Evolutionary conservation across 2,797 vertebrate genomes (phyloP), one percentile per base, ranked within the genome.

Genomic region (Catharus ustulatus): DNA sequence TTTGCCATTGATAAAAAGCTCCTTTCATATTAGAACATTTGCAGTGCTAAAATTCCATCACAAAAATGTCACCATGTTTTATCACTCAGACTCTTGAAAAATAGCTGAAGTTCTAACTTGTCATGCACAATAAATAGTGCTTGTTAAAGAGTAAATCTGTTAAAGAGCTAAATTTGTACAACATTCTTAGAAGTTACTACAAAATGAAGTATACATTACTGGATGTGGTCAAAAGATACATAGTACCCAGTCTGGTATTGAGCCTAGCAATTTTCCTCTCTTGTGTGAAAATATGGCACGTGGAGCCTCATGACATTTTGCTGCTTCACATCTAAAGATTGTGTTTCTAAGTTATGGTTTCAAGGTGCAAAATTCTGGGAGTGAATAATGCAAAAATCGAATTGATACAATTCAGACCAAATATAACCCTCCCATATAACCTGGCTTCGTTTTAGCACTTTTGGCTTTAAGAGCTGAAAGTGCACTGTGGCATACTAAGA

Each of bases 71-170:
- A 34, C 36, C 8, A 52, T 9, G 6, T 75, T 93, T 89, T 78
- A 85, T 88, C 18, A 74, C 40, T 74, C 29, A 78, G 34, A 42
- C 29, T 32, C 10, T 29, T 88, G 40, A 83, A 87, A 83, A 95
- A 80, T 52, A 10, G 8, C 38, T 82, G 20, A 94, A 89, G 61
- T 83, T 63, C 51, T 87, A 83, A 76, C 20, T 66, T 93, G 52
- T 32, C 57, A 81, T 26, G 8, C 34, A 42, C 18, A 57, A 42
- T 85, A 71, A 80, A 61, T 68, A 87, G 24, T 51, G 7, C 42
- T 59, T 64, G 20, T 57, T 86, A 75, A 90, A 94, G 34, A 88
- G 51, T 18, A 66, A 11, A 9, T 36, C 66, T 80, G 34, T 34
- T 34, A 34, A 34, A n/a, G 40, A 66, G 22, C 14, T 78, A 52